These are phyloP conservation scores for Illadopsis cleaveri DNA, from an alignment of 2,113 vertebrate genomes.

Conservation along the genomic window DNA sequence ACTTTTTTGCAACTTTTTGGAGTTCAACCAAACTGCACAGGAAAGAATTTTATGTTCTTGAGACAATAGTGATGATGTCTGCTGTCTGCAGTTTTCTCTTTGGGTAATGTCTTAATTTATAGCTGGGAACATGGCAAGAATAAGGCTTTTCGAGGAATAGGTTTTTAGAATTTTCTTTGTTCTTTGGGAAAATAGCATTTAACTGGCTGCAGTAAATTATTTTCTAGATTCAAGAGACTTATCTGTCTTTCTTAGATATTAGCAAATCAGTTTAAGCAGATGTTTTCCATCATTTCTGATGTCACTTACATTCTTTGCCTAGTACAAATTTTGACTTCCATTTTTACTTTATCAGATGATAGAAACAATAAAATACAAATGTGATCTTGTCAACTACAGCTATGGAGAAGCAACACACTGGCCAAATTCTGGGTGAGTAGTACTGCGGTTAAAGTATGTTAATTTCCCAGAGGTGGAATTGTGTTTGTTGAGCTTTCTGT, in stretches of 20 bases:
- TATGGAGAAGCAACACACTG: conserved; percentile 99
- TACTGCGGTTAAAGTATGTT: neutral
- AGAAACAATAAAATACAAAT: conserved; percentile 97
- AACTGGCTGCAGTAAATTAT: neutral
- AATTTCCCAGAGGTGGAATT: neutral
- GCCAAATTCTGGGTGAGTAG: conserved; percentile 95
- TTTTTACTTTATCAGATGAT: conserved; percentile 86
- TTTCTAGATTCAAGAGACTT: neutral
- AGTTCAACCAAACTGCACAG: neutral
- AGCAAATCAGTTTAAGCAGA: neutral
- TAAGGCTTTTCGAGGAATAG: neutral
- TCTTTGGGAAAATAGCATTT: neutral
- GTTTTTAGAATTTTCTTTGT: neutral
- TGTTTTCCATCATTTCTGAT: neutral
- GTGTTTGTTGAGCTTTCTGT: neutral
- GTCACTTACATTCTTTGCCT: neutral
- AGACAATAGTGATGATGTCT: neutral
- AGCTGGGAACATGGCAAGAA: neutral
- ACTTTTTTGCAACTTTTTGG: neutral
- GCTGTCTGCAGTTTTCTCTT: neutral
- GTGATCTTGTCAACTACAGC: conserved; percentile 98
- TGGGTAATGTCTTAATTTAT: neutral
- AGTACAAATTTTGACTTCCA: neutral
- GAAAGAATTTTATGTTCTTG: neutral
- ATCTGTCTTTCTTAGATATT: neutral